Conservation (phyloP, 2,797 vertebrate genomes). For the Hafferia zeledoni region DNA sequence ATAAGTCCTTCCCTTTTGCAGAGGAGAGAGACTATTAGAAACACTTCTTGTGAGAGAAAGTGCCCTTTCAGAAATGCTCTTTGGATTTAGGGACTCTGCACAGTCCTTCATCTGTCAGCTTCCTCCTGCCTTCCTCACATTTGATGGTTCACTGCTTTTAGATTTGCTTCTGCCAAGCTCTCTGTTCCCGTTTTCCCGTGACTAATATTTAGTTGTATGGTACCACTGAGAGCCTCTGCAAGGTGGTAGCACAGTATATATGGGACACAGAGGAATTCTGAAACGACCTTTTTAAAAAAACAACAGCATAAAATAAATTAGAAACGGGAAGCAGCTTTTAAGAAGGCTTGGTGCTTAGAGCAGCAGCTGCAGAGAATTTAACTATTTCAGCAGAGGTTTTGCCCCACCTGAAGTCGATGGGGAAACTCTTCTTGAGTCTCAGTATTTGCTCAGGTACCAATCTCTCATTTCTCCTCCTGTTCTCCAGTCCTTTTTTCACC, state of each 20-base stretch:
- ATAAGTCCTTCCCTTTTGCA: not conserved
- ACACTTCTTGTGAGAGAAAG: not conserved
- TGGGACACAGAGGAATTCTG: conserved; percentile 27
- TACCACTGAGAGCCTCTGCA: conserved; percentile 15
- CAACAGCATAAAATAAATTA: conserved; percentile 32
- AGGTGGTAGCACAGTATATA: not conserved
- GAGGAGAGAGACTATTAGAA: not conserved
- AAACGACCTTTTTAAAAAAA: conserved; percentile 19
- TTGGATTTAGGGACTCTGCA: conserved; percentile 44
- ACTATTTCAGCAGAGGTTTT: not conserved
- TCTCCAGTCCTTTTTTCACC: not conserved
- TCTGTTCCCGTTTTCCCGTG: not conserved
- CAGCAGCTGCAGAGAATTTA: rapidly evolving
- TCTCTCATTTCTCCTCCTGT: not conserved
- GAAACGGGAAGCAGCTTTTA: not conserved
- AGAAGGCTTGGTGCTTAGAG: not conserved
- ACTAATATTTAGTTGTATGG: not conserved
- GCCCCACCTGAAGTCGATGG: rapidly evolving
- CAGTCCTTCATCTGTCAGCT: conserved; percentile 59
- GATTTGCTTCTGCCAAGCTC: conserved; percentile 55
- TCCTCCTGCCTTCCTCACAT: not conserved
- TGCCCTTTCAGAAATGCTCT: not conserved
- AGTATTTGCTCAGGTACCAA: not conserved
- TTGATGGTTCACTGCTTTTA: conserved; percentile 48
- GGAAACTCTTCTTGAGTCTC: not conserved